These are phyloP conservation scores for Gadus chalcogrammus DNA, from an alignment of 2,113 vertebrate genomes.

Conservation along the genomic window DNA sequence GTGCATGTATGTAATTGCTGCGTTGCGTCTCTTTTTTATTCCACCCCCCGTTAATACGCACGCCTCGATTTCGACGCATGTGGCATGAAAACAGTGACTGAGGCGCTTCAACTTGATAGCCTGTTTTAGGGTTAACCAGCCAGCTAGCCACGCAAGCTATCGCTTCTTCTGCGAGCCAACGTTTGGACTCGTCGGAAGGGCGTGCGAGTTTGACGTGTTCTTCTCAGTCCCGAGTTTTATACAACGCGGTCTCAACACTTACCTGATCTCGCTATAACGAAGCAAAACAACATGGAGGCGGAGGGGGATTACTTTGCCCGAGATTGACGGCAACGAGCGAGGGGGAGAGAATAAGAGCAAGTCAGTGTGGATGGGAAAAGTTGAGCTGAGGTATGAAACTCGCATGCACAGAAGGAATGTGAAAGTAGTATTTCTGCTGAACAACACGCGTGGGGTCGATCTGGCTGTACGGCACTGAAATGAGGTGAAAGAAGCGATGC, in stretches of 20 bases:
- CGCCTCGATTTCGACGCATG: background rate
- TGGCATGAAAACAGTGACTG: conserved; percentile 14
- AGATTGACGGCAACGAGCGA: conserved; percentile 40
- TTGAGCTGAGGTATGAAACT: conserved; percentile 71
- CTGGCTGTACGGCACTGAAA: background rate
- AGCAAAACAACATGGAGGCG: conserved; percentile 44
- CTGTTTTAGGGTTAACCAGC: conserved; percentile 57
- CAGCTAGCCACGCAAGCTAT: conserved; percentile 64
- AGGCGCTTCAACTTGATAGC: conserved; percentile 49
- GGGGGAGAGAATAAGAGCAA: conserved; percentile 49
- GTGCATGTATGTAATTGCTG: background rate
- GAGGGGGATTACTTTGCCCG: conserved; percentile 35
- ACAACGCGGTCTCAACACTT: conserved; percentile 11
- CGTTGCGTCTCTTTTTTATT: background rate
- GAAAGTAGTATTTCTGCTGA: conserved; percentile 23
- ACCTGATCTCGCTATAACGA: conserved; percentile 2
- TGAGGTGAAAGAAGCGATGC: background rate
- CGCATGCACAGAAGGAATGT: conserved; percentile 44
- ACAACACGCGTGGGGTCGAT: background rate
- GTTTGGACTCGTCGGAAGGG: conserved; percentile 46
- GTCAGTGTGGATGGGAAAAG: conserved; percentile 66
- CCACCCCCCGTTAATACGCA: background rate
- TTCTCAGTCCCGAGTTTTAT: conserved; percentile 6
- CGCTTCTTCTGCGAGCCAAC: conserved; percentile 31
- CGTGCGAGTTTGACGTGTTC: conserved; percentile 52